phyloP scores from a whole-genome alignment of 2,888 invertebrate species.

The Listrodromus nycthemerus region DNA sequence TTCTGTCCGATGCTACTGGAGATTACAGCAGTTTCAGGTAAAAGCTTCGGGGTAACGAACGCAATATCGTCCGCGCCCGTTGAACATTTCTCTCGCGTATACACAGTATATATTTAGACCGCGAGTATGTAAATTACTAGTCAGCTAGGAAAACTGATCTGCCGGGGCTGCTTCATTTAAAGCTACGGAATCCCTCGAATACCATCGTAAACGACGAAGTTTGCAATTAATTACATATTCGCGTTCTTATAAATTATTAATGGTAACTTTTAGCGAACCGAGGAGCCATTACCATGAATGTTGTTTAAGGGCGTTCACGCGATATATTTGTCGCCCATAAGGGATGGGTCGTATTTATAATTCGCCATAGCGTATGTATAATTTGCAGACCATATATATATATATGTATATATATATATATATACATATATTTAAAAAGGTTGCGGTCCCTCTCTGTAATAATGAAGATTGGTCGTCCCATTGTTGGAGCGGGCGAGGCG shows the following conservation, averaged over 20 bases:
- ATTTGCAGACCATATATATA: constrained; percentile 44
- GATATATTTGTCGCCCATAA: constrained; percentile 23
- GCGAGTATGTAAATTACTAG: constrained; percentile 30
- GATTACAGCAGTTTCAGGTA: constrained; percentile 41
- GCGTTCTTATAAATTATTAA: constrained; percentile 41
- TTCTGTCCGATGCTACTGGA: constrained; percentile 26
- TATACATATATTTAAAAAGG: constrained; percentile 28
- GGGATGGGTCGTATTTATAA: constrained; percentile 19
- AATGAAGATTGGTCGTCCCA: constrained; percentile 65
- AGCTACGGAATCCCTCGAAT: background rate
- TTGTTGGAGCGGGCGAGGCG: constrained; percentile 60
- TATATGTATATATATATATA: background rate
- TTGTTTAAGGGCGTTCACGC: constrained; percentile 10
- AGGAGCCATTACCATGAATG: background rate
- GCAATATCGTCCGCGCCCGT: background rate
- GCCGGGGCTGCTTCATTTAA: background rate
- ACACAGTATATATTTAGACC: constrained; percentile 17
- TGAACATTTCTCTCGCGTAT: constrained; percentile 3
- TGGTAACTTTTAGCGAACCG: background rate
- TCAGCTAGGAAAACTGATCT: background rate
- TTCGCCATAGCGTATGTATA: constrained; percentile 25
- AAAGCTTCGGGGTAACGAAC: constrained; percentile 18
- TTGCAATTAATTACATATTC: constrained; percentile 35
- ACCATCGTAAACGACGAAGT: background rate
- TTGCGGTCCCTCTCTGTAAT: constrained; percentile 43